A percentile compares a stretch with the other conserved stretches of the same genome.
These are phyloP conservation scores for Drosophila arizonae DNA, from an alignment of 1,140 invertebrate species.

Conservation along the genomic window DNA sequence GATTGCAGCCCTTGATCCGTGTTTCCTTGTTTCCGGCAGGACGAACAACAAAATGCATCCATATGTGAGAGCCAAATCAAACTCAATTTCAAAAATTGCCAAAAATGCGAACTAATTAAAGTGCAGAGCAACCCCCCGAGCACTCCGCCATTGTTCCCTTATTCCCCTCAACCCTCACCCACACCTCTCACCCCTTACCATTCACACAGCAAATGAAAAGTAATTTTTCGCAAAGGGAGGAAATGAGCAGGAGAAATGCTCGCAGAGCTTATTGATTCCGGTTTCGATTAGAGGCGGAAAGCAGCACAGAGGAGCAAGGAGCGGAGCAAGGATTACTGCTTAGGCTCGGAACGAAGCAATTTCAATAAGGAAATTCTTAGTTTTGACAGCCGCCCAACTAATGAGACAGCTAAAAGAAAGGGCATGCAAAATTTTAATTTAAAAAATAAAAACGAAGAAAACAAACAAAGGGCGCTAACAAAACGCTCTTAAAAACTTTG, in stretches of 20 bases:
- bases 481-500: constrained; percentile 51
- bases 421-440: background rate
- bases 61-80: constrained; percentile 18
- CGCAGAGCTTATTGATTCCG: constrained; percentile 50
- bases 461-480: background rate
- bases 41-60: constrained; percentile 15
- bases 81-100: constrained; percentile 25
- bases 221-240: constrained; percentile 21
- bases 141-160: background rate
- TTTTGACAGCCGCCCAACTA: constrained; percentile 63
- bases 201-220: constrained; percentile 20
- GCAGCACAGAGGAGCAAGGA: background rate
- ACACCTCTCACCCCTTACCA: background rate
- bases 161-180: background rate
- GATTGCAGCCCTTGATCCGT: constrained; percentile 18
- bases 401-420: constrained; percentile 37
- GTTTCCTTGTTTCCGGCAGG: background rate
- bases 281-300: background rate
- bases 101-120: constrained; percentile 37
- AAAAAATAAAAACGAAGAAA: background rate
- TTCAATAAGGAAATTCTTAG: constrained; percentile 60
- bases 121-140: constrained; percentile 1
- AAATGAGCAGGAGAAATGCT: constrained; percentile 34
- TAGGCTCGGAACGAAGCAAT: constrained; percentile 33
- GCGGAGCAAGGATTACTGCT: background rate